Evolutionary conservation across 2,797 vertebrate species (phyloP), one percentile per base, ranked within the genome.

Genomic region (Pangasius krempfi): DNA sequence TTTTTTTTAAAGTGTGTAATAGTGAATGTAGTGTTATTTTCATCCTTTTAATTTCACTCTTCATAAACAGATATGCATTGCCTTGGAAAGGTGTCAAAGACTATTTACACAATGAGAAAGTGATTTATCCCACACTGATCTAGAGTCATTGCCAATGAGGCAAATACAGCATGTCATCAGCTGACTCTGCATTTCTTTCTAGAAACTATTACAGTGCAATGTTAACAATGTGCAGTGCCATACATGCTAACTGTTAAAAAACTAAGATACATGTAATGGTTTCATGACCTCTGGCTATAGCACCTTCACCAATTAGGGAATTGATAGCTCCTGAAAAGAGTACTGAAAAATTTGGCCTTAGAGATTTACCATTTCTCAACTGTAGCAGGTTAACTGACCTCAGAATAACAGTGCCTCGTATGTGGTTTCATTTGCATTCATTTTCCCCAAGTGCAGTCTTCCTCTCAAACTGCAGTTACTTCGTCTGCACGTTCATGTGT

Each of bases 141-240:
- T 92, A 92, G 64, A 89, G 82, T 85, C 91, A 84, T 90, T 86
- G 91, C 90, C 92, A 92, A 91, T 92, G 82, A 90, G 73, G 37
- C 40, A 85, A 76, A 52, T 66, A 62, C 54, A 78, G 58, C 73
- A 81, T 70, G 72, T 58, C 33, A 68, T 87, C 27, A 33, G 12
- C 40, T 78, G 25, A 78, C 22, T 16, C 1, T 79, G 20, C 44
- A 85, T 85, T 79, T 75, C 18, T 62, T 56, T 56, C 18, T 56
- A 33, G 40, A 73, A 85, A 73, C 89, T 92, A 89, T 40, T 58
- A 68, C 73, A 88, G 73, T 87, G 58, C 81, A 50, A 56, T 86
- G 37, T 85, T 89, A 89, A 70, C 87, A 84, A 50, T 81, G 50
- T 56, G 18, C 30, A 60, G 60, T 89, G 88, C 72, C 88, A 84